Percentiles rank a stretch among this genome's conserved stretches.
Conservation (phyloP, 2,888 invertebrate species). For the Dinocampus coccinellae region DNA sequence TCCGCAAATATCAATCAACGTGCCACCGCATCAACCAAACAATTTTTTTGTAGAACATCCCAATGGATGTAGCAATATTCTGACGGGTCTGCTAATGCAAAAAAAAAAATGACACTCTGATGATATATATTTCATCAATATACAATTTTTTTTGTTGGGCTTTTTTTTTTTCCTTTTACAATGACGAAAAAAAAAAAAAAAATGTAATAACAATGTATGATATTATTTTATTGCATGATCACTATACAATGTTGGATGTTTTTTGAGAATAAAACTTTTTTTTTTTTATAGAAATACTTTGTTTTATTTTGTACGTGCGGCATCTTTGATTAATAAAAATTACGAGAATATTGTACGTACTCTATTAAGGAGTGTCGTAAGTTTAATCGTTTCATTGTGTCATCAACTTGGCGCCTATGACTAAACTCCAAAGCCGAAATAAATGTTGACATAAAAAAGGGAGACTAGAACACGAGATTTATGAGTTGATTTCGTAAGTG, state of each 20-base stretch:
- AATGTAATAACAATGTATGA: background rate
- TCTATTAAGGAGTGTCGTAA: background rate
- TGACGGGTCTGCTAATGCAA: background rate
- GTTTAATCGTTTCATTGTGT: slow-evolving; percentile 53
- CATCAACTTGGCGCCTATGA: slow-evolving; percentile 61
- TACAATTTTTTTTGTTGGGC: background rate
- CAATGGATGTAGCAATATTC: background rate
- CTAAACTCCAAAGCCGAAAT: slow-evolving; percentile 60
- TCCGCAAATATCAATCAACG: background rate
- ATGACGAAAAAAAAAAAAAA: background rate
- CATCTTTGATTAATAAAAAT: background rate
- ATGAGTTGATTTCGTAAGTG: slow-evolving; percentile 44
- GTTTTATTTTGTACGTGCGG: background rate
- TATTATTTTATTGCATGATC: background rate
- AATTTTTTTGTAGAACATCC: background rate
- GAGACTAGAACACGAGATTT: slow-evolving; percentile 64
- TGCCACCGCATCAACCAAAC: background rate
- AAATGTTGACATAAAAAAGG: slow-evolving; percentile 56
- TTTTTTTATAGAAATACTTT: no score
- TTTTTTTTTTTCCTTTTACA: background rate
- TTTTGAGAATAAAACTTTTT: no score
- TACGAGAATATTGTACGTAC: background rate
- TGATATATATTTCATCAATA: background rate
- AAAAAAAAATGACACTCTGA: background rate
- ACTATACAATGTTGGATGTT: no score